Base-by-base conservation (phyloP, 2,888 invertebrate species). In the Drosophila falleni region DNA sequence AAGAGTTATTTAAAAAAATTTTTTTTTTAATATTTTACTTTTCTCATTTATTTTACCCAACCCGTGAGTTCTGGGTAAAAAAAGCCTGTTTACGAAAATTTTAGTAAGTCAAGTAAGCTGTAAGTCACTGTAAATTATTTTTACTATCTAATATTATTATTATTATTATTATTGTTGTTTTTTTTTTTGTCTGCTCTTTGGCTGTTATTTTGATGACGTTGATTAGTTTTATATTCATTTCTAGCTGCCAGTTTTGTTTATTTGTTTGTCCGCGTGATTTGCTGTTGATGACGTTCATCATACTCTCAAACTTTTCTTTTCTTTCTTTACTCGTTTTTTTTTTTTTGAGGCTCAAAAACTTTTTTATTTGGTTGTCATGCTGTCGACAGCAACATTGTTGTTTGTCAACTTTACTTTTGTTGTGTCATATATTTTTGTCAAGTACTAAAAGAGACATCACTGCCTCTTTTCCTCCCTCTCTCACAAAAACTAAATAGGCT, bases 141-240 rank as follows among this genome's bases (percentile, higher is more conserved):
- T 16, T n/a, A 49, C 49, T 33, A 23, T 42, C 5, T 42, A 23
- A 5, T 51, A 16, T 29, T 63, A 33, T 29, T 47, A 35, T 49
- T 50, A 5, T 23, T 23, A 23, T 23, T 51, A 16, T 23, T 63
- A 33, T 29, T 47, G 29, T 49, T 50, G 6, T 19, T 63, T 29
- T 6, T 29, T 6, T 8, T 29, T 29, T 71, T 78, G 66, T 70
- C 64, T 81, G 69, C 35, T 74, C 69, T 75, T 70, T 56, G 68
- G 39, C 71, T 66, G 59, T 68, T 76, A 67, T 64, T 68, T 73
- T 77, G 71, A 84, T 85, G 84, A 87, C 85, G 86, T 80, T 85
- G 82, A 87, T 87, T 85, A 80, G 80, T 78, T 82, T 82, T 76
- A 74, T 80, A 80, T 76, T 82, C 78, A 74, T 78, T 80, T 87